These are phyloP conservation scores for Corythoichthys haematopterus DNA, from an alignment of 2,113 vertebrate genomes.

Conservation along the genomic window DNA sequence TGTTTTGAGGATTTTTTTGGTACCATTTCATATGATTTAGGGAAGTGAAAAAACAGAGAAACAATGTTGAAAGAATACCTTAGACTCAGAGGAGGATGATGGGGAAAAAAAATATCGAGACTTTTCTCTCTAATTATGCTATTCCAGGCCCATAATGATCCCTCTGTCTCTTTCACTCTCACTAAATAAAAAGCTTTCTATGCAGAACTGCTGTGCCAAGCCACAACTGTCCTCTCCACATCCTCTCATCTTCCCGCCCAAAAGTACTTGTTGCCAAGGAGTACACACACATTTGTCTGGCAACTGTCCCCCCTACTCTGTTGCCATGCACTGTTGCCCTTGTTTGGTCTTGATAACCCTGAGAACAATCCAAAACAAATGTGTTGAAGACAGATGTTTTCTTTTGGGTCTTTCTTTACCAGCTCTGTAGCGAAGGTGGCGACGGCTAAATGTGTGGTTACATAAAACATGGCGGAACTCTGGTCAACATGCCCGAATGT, in stretches of 20 bases:
- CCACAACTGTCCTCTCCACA: constrained; percentile 56
- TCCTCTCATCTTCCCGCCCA: constrained; percentile 58
- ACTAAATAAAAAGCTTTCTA: constrained; percentile 50
- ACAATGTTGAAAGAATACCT: constrained; percentile 23
- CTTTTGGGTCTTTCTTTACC: constrained; percentile 15
- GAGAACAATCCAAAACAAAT: constrained; percentile 51
- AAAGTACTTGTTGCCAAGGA: constrained; percentile 28
- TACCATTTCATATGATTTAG: background rate
- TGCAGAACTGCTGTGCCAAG: constrained; percentile 35
- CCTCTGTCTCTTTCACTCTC: constrained; percentile 49
- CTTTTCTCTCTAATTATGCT: constrained; percentile 64
- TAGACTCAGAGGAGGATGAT: constrained; percentile 22
- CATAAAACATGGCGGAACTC: constrained; percentile 29
- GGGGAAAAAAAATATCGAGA: constrained; percentile 29
- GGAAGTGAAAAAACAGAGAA: background rate
- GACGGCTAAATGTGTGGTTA: constrained; percentile 31
- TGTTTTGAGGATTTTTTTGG: background rate
- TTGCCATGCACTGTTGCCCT: constrained; percentile 10
- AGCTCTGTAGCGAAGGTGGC: constrained; percentile 17
- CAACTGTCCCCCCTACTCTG: constrained; percentile 26
- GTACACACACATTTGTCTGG: constrained; percentile 46
- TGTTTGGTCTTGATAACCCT: constrained; percentile 30
- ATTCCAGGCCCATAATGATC: constrained; percentile 64
- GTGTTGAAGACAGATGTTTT: constrained; percentile 39
- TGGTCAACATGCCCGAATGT: constrained; percentile 9